phyloP scores from a whole-genome alignment of 2,113 vertebrate species.

The Lepus timidus region DNA sequence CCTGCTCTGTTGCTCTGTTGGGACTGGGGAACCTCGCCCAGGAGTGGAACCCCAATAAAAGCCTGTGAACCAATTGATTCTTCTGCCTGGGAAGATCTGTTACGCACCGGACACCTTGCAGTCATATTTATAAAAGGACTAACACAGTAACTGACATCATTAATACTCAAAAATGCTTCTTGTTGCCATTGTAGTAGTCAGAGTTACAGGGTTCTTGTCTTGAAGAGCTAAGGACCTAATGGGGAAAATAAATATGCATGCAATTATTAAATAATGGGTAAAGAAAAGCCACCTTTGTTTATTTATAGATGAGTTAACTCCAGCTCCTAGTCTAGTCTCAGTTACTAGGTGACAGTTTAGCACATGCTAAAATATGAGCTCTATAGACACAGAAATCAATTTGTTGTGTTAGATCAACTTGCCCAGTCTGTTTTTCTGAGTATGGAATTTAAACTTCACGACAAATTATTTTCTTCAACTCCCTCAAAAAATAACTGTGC shows the following conservation, averaged over 20 bases:
- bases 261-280: constrained; percentile 17
- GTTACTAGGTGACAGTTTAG: background rate
- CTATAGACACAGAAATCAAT: constrained; percentile 13
- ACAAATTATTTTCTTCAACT: constrained; percentile 22
- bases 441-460: background rate
- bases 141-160: background rate
- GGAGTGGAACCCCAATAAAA: too few species aligned
- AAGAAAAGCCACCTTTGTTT: background rate
- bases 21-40: too few species aligned
- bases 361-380: background rate
- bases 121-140: background rate
- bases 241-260: background rate
- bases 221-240: background rate
- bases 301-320: background rate
- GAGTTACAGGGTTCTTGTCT: background rate
- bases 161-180: constrained; percentile 17
- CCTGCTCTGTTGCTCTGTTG: too few species aligned
- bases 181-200: background rate
- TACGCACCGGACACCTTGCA: too few species aligned
- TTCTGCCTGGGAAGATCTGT: too few species aligned
- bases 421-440: background rate
- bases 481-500: background rate
- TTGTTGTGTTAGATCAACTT: constrained; percentile 41
- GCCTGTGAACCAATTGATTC: too few species aligned
- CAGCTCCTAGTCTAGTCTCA: background rate